These are phyloP conservation scores for Platorchestia sp. DNA, from an alignment of 1,140 invertebrate species.

Conservation along the genomic window DNA sequence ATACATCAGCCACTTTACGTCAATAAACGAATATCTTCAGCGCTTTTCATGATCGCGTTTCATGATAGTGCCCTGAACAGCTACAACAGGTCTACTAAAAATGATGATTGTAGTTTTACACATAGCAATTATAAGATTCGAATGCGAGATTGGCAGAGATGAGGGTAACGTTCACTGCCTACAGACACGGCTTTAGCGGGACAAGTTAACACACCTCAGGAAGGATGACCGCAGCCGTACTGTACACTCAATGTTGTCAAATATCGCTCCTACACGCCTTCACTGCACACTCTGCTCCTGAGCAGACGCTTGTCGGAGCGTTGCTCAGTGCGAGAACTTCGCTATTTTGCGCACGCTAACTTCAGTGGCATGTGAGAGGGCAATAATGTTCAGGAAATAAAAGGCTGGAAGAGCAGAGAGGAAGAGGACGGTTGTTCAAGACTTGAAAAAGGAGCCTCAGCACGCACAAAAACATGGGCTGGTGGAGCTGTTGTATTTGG, in stretches of 20 bases:
- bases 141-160: too few species aligned
- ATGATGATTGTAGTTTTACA: background rate
- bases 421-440: background rate
- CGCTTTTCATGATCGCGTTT: background rate
- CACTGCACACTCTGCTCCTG: too few species aligned
- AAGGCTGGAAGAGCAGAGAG: background rate
- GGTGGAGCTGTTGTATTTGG: background rate
- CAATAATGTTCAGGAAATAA: background rate
- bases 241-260: background rate
- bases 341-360: background rate
- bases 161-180: too few species aligned
- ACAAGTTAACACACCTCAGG: background rate
- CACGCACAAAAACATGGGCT: background rate
- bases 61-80: background rate
- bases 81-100: background rate
- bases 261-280: background rate
- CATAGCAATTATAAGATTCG: too few species aligned
- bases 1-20: background rate
- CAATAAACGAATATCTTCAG: background rate
- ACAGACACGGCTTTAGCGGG: background rate
- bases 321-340: background rate
- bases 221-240: background rate
- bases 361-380: background rate
- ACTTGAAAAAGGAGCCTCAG: background rate
- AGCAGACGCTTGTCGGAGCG: background rate